Evolutionary conservation across 1,140 invertebrate genomes (phyloP), one percentile per base, ranked within the genome.

Genomic region (Heliconius melpomene): DNA sequence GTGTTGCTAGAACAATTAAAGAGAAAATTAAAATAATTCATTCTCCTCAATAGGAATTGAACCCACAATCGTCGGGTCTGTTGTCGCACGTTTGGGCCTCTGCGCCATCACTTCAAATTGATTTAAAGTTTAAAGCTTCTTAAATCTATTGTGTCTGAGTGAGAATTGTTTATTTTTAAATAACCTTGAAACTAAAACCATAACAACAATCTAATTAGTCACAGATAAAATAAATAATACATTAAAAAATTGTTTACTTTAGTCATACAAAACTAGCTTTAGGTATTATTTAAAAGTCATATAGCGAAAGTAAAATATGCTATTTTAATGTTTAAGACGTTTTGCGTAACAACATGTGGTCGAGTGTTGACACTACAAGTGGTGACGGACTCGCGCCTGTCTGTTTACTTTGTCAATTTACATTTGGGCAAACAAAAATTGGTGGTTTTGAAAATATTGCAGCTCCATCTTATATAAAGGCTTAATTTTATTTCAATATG

Each of bases 341-440:
- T 81, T 81, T 81, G 79, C 79, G 79, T 79, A 79, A 79, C 80
- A 79, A 81, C 77, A 81, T 79, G 75, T 50, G 75, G 52, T 77
- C 32, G 75, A 82, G 84, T 85, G 84, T 84, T 86, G 83, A 79
- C 83, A 54, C 32, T 29, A 79, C 83, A 72, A 85, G 85, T 83
- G 83, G 82, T 83, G 82, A 82, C 80, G 85, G 86, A 84, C 82
- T 86, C 86, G 82, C 86, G 85, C 85, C 83, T 85, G 83, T 77
- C 70, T 83, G 84, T 85, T 84, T 86, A 80, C 83, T 77, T 83
- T 86, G 82, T 80, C 78, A 74, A 83, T 86, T 85, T 83, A 85
- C 84, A 84, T 80, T 54, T 82, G 52, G 52, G 70, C 70, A 84
- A 87, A 87, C 81, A 85, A 78, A 82, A 83, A 60, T 74, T 78